Base-by-base conservation (phyloP, 2,113 vertebrate species). In the Tiliqua scincoides region DNA sequence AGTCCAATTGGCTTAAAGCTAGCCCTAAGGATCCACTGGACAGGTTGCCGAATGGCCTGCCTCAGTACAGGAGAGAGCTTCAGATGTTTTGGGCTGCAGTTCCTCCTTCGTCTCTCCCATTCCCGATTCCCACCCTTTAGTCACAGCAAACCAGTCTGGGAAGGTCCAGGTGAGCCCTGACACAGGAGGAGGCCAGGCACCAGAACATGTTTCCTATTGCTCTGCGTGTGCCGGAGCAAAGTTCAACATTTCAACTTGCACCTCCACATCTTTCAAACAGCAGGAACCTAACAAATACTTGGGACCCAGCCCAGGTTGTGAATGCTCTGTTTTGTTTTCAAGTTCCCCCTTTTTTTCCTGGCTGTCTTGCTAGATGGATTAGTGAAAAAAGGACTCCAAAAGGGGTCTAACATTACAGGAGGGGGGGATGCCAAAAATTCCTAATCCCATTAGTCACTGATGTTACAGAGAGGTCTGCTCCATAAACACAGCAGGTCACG, bases 201-300 rank as follows among this genome's bases (percentile, higher is more conserved):
- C 43, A 48, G 43, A 48, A 48, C 8, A 48, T 4, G 43, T 48
- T 48, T 48, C 43, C 43, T 48, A 6, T 8, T 0, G 0, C 78
- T 40, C 86, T 0, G 77, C 89, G 82, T 77, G 7, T 71, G 70
- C 0, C 2, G 23, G 21, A 35, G 85, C 57, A 77, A 62, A 83
- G 81, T 61, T 62, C 78, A 92, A 83, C 35, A 0, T 7, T 57
- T 25, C 0, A 90, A 90, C 91, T 88, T 59, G 71, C 6, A 89
- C 87, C 75, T 89, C 88, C 90, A 85, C 61, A 92, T 75, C 74
- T 61, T 75, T 25, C 82, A 88, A 91, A 85, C 87, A 92, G 77
- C 57, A 59, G 52, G 72, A 54, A 83, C 5, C 84, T 91, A 88
- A 87, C 48, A 70, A 86, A 54, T 0, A 57, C 62, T 91, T 80